Evolutionary conservation across 2,113 vertebrate species (phyloP), one percentile per base, ranked within the genome.

Genomic region (Engystomops pustulosus): DNA sequence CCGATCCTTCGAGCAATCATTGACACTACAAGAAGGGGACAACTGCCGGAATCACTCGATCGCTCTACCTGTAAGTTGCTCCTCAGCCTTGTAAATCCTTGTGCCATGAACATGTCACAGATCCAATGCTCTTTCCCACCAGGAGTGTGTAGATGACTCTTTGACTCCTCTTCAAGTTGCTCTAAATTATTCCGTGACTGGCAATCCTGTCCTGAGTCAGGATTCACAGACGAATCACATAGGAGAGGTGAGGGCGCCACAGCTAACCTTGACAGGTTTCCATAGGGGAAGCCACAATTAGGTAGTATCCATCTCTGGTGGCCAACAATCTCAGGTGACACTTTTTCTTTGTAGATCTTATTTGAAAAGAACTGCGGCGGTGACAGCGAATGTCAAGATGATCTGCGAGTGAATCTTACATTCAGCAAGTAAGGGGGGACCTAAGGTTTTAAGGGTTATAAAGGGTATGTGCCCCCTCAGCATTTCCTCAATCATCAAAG

Each of bases 291-390:
- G 3, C 53, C 6, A 17, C 53, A 23, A 23, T n/a, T 20, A 30
- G 25, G 10, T 62, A 30, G 11, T 62, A 12, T 10, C 25, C 1
- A 14, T 0, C 8, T 60, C 58, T 34, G n/a, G n/a, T n/a, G n/a
- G n/a, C 62, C 60, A 18, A 3, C 62, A 36, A 27, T 30, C 4
- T 53, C 3, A 49, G 6, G 9, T 60, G 0, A 78, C 6, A 15
- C 12, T 45, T 7, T 62, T 1, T 78, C 14, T 41, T 84, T 60
- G 81, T 90, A 97, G 96, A 86, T 96, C 25, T 87, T 88, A 3
- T 96, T 96, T 89, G 92, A 95, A 89, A 95, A 95, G 87, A 91
- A 95, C 81, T 97, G 96, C 77, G 96, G 95, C 3, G 2, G 1
- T 0, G 94, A 97, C 75, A 87, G 88, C 0, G 23, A 88, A 7